Conservation (phyloP, 2,797 vertebrate species). For the Sternotherus odoratus region DNA sequence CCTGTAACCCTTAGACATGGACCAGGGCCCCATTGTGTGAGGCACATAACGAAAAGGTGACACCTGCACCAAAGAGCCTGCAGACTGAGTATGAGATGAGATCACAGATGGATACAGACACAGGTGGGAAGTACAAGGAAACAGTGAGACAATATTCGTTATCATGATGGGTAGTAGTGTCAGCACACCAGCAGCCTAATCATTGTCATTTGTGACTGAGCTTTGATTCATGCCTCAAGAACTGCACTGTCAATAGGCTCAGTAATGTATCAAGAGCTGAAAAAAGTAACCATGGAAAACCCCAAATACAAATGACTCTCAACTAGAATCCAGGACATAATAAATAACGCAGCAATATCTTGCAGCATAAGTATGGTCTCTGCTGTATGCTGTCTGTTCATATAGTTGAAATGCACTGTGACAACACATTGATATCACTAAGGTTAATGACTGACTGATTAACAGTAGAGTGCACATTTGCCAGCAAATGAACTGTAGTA, state of each 20-base stretch:
- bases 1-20: neutral
- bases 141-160: neutral
- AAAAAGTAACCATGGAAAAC: neutral
- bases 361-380: neutral
- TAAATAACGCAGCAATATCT: neutral
- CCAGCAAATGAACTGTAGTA: constrained; percentile 74
- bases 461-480: constrained; percentile 73
- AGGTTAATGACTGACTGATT: constrained; percentile 77
- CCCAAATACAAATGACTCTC: neutral
- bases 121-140: neutral
- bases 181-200: neutral
- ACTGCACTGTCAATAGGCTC: neutral
- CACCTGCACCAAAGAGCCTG: neutral
- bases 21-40: neutral
- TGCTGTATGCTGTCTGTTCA: constrained; percentile 32
- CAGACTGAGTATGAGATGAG: neutral
- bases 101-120: neutral
- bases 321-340: neutral
- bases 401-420: constrained; percentile 67
- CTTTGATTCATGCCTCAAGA: constrained; percentile 23
- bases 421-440: constrained; percentile 65
- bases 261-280: neutral
- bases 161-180: neutral
- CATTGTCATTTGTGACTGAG: neutral
- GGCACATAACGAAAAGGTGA: neutral